Percentiles rank a stretch among this genome's conserved stretches.
These are phyloP conservation scores for Liolophura sinensis DNA, from an alignment of 1,140 invertebrate genomes.

Conservation along the genomic window DNA sequence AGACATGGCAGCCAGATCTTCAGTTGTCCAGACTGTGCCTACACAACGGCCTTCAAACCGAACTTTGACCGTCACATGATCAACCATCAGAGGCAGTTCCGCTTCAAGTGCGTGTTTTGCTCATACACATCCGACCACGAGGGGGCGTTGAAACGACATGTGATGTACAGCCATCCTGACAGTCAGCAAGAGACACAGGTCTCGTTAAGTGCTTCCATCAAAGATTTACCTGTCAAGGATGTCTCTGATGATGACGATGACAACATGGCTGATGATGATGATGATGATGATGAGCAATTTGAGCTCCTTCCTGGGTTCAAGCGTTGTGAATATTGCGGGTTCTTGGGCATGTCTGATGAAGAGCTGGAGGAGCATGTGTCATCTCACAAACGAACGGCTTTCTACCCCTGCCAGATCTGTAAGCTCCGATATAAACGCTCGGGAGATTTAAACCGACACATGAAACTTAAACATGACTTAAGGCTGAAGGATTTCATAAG, in stretches of 20 bases:
- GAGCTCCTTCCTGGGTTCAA: background rate
- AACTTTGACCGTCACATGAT: constrained; percentile 91
- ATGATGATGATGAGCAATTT: constrained; percentile 10
- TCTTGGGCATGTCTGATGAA: background rate
- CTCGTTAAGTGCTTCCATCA: no score
- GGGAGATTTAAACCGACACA: constrained; percentile 56
- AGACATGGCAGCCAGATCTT: constrained; percentile 85
- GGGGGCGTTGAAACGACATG: constrained; percentile 88
- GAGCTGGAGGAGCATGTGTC: constrained; percentile 8
- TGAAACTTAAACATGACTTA: constrained; percentile 57
- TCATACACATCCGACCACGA: constrained; percentile 91
- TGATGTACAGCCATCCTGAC: constrained; percentile 65
- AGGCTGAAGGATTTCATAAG: constrained; percentile 23
- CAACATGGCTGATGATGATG: constrained; percentile 8
- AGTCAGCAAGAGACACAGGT: constrained; percentile 4
- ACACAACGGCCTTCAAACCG: constrained; percentile 90
- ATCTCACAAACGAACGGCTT: constrained; percentile 8
- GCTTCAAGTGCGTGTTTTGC: constrained; percentile 82
- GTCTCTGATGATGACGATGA: background rate
- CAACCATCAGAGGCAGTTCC: constrained; percentile 67
- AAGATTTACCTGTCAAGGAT: no score
- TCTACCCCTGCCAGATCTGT: constrained; percentile 67
- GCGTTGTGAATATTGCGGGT: constrained; percentile 2
- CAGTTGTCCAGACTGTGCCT: constrained; percentile 88
- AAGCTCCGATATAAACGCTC: constrained; percentile 43